phyloP scores from a whole-genome alignment of 2,888 invertebrate species.

The Drosophila mimica region DNA sequence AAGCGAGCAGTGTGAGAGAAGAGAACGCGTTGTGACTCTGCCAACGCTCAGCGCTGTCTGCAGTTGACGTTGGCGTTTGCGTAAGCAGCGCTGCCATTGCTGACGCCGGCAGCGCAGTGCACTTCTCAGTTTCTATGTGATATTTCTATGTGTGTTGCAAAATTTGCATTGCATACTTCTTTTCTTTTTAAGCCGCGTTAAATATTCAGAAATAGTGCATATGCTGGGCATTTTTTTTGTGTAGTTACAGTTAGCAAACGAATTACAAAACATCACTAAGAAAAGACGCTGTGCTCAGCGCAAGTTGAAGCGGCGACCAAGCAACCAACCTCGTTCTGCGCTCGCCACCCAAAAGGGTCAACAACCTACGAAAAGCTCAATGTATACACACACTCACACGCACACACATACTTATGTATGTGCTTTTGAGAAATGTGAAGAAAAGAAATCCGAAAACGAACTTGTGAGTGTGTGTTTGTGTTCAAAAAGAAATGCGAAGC shows the following conservation, averaged over 20 bases:
- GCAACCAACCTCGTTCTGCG: conserved; percentile 69
- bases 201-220: conserved; percentile 26
- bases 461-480: conserved; percentile 23
- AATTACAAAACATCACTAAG: conserved; percentile 29
- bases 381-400: conserved; percentile 14
- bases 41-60: conserved; percentile 31
- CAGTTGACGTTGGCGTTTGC: conserved; percentile 38
- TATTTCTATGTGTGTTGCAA: conserved; percentile 19
- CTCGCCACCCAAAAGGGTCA: conserved; percentile 65
- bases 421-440: conserved; percentile 66
- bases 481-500: conserved; percentile 59
- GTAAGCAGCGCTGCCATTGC: conserved; percentile 26
- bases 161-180: conserved; percentile 72
- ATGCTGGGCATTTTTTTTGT: conserved; percentile 12
- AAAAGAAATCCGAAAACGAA: conserved; percentile 74
- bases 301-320: conserved; percentile 45
- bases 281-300: conserved; percentile 59
- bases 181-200: conserved; percentile 23
- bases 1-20: conserved; percentile 46
- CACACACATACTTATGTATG: conserved; percentile 19
- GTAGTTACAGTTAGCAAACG: conserved; percentile 28
- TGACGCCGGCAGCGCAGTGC: conserved; percentile 57
- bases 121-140: conserved; percentile 37
- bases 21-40: conserved; percentile 18
- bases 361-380: conserved; percentile 74